Base-by-base conservation (phyloP, 2,888 invertebrate genomes). In the Heteromurus nitidus region DNA sequence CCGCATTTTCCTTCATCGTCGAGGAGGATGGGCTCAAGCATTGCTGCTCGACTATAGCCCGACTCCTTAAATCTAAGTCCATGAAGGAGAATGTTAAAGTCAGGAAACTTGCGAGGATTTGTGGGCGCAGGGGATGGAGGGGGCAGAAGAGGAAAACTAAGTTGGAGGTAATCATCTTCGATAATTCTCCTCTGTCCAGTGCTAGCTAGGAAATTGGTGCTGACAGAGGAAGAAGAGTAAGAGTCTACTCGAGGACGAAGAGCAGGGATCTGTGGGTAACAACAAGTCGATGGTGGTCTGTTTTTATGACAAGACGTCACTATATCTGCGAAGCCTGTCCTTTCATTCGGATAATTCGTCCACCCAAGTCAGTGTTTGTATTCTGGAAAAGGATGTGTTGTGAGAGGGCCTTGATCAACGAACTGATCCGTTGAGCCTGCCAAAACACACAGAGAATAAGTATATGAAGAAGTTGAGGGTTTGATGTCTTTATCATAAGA, bases 281-380 rank as follows among this genome's bases (percentile, higher is more conserved):
- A 81, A 68, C 69, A n/a, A n/a, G n/a, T 62, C 70, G 80, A 75
- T 53, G 64, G 30, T 31, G 68, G 22, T 58, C 36, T 60, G n/a
- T n/a, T n/a, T 44, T 47, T 74, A 22, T 24, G 31, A 55, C 22
- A 20, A 55, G 50, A 64, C 31, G 22, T 70, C 74, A n/a, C n/a
- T n/a, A 47, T 20, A 70, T 79, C 79, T 70, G 70, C 60, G 75
- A 44, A 58, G 75, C 47, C 58, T 64, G 79, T 80, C 73, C 73
- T 65, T 44, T 79, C 79, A 79, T 79, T 79, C 72, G 72, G 58
- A 80, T 72, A 80, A 80, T 80, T 80, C 80, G 80, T 80, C 80
- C 80, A 80, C 80, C 65, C 67, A 82, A 83, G 83, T 85, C 85
- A 85, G 76, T 85, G 85, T 76, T 85, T 85, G 81, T 85, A 85